Conservation (phyloP, 2,797 vertebrate genomes). For the Danio tinwini region DNA sequence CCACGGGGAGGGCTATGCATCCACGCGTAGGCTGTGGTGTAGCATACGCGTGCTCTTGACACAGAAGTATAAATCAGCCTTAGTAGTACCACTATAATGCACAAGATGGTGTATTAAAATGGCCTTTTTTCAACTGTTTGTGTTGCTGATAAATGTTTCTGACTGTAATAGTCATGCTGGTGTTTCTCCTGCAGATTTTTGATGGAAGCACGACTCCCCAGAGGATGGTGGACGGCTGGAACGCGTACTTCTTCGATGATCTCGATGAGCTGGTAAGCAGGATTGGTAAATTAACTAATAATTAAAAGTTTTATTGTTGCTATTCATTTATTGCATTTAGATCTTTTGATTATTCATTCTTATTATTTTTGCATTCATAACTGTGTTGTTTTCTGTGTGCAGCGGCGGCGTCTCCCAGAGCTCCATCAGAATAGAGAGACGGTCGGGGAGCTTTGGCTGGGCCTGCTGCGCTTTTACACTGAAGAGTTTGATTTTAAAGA, state of each 20-base stretch:
- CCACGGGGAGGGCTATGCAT: too few relatives aligned
- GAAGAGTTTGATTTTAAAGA: slow-evolving; percentile 99
- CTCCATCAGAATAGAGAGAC: slow-evolving; percentile 89
- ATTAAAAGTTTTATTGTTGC: too few relatives aligned
- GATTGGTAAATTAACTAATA: too few relatives aligned
- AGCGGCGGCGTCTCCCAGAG: slow-evolving; percentile 85
- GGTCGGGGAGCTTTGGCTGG: slow-evolving; percentile 95
- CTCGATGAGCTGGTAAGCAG: slow-evolving; percentile 89
- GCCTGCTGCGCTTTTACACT: slow-evolving; percentile 94
- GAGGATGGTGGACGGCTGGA: slow-evolving; percentile 98
- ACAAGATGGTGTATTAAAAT: too few relatives aligned
- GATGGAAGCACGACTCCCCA: slow-evolving; percentile 89
- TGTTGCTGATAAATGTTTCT: not conserved
- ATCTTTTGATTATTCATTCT: too few relatives aligned
- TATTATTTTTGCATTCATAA: not conserved
- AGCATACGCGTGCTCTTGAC: too few relatives aligned
- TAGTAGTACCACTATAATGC: too few relatives aligned
- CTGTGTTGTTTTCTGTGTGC: not conserved
- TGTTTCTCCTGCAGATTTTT: slow-evolving; percentile 84
- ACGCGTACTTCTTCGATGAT: slow-evolving; percentile 95
- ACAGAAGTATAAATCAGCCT: too few relatives aligned
- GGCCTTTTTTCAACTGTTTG: too few relatives aligned
- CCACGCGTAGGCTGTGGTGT: too few relatives aligned
- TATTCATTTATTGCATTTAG: too few relatives aligned
- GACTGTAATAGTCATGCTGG: not conserved